These are phyloP conservation scores for Geopemphigus sp. DNA, from an alignment of 1,140 invertebrate species.

Conservation along the genomic window DNA sequence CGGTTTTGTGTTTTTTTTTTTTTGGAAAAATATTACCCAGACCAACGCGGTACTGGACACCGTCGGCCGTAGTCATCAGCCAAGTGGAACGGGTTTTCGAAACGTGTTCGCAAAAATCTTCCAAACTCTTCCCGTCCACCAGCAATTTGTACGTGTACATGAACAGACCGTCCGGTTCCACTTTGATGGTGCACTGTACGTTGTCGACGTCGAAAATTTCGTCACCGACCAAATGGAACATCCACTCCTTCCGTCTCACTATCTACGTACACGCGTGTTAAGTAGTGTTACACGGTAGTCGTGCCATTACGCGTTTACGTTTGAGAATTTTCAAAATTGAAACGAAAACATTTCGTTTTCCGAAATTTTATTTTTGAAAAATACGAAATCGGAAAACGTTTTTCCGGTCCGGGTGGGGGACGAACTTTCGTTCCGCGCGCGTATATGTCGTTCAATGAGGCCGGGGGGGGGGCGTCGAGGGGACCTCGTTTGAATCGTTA, in stretches of 20 bases:
- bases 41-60: constrained; percentile 62
- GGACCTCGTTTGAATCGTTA: too few relatives aligned
- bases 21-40: constrained; percentile 61
- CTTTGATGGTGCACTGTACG: constrained; percentile 57
- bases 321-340: too few relatives aligned
- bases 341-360: too few relatives aligned
- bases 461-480: too few relatives aligned
- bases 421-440: too few relatives aligned
- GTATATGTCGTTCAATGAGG: too few relatives aligned
- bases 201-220: constrained; percentile 60
- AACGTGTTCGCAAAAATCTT: constrained; percentile 76
- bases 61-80: constrained; percentile 58
- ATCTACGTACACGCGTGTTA: background rate
- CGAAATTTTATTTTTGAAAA: too few relatives aligned
- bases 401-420: too few relatives aligned
- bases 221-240: constrained; percentile 83
- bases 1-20: too few relatives aligned
- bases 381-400: too few relatives aligned
- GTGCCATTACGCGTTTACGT: too few relatives aligned
- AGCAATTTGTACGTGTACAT: constrained; percentile 74
- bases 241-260: constrained; percentile 68
- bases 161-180: constrained; percentile 77
- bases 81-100: constrained; percentile 68
- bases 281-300: too few relatives aligned
- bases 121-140: constrained; percentile 72